These are phyloP conservation scores for Listrodromus nycthemerus DNA, from an alignment of 2,888 invertebrate genomes.

Conservation along the genomic window DNA sequence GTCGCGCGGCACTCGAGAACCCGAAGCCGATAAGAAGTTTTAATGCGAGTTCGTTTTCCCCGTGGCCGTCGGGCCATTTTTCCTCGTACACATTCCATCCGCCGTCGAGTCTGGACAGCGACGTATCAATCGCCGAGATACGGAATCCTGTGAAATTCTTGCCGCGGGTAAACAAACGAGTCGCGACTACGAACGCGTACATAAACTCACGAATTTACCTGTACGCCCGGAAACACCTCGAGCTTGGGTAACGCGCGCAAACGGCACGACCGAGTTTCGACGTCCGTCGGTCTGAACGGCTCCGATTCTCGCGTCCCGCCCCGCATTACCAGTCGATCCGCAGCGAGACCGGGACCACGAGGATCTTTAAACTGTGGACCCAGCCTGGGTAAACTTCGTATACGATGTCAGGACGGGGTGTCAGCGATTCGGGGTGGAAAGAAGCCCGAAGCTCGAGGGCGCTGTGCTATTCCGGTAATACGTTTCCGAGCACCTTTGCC, in stretches of 20 bases:
- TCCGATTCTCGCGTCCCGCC: slow-evolving; percentile 13
- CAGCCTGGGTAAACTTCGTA: slow-evolving; percentile 62
- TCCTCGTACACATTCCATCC: neutral
- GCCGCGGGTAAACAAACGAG: slow-evolving; percentile 1
- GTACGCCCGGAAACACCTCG: neutral
- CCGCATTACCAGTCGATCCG: slow-evolving; percentile 2
- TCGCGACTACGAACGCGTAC: neutral
- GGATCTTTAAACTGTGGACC: slow-evolving; percentile 62
- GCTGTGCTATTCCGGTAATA: slow-evolving; percentile 60
- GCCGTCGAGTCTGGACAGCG: neutral
- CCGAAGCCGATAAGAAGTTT: slow-evolving; percentile 9
- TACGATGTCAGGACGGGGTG: slow-evolving; percentile 46
- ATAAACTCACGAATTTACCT: neutral
- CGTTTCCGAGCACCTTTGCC: slow-evolving; percentile 64
- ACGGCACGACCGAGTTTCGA: neutral
- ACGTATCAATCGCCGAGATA: neutral
- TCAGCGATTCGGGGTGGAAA: slow-evolving; percentile 33
- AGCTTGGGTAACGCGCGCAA: neutral
- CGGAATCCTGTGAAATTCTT: neutral
- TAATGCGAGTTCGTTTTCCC: neutral
- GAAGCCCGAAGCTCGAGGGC: slow-evolving; percentile 37
- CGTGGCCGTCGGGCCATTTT: neutral
- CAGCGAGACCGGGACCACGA: slow-evolving; percentile 11
- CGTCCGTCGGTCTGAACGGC: neutral
- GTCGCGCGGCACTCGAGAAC: neutral